Evolutionary conservation across 2,888 invertebrate species (phyloP), one percentile per base, ranked within the genome.

Genomic region (Acronicta psi): DNA sequence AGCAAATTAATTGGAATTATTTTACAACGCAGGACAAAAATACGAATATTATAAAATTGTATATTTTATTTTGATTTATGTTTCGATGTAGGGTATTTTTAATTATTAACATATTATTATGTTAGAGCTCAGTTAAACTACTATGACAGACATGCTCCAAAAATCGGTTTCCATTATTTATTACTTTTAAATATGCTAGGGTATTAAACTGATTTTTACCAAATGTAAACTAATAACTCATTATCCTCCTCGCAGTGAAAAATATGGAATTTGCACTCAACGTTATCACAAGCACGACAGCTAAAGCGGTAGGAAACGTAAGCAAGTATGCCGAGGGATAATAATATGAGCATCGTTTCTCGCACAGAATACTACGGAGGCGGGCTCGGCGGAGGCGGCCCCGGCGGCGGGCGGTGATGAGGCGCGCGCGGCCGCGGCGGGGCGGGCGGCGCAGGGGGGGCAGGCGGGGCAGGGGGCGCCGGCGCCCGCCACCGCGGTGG

Each of bases 291-390:
- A 49, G 70, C 64, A 67, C 49, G 17, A 31, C 10, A 29, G 10
- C 10, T 13, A 20, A 7, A 31, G 25, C 9, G 7, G 31, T 5
- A 2, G 37, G 11, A 23, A 25, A n/a, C 11, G 25, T 20, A 10
- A 23, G 25, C 17, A 8, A 9, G 36, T n/a, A 3, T 25, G 9
- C 9, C 2, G 17, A 38, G 25, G 29, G n/a, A 4, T 13, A 34
- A 3, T 58, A 34, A 59, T 37, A 20, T 2, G 3, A 23, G 9
- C 11, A 36, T 41, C 47, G 41, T 65, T 70, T 75, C 70, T 68
- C 34, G 54, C 23, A 71, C 92, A 93, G 94, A 93, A 68, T 94
- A 93, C 91, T 94, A 93, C 91, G 93, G 93, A 90, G 88, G 93
- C 87, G 93, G 93, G 73, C 90, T 88, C 90, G 91, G 92, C 82